Evolutionary conservation across 2,888 invertebrate genomes (phyloP).

Genomic region (Celastrina argiolus): DNA sequence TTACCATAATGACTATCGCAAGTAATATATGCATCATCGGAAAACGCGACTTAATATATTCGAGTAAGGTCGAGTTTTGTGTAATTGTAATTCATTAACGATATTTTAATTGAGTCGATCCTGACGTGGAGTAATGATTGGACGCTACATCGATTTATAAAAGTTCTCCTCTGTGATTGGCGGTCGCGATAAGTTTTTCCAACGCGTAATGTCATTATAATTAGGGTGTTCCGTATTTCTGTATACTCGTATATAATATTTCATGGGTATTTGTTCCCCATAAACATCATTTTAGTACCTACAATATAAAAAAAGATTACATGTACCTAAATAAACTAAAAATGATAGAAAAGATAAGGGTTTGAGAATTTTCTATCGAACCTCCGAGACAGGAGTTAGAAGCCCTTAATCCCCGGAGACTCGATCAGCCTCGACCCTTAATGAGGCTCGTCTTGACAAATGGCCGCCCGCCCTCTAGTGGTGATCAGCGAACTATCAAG

Average conservation of each 20-base stretch:
- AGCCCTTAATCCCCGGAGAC: constrained; percentile 62
- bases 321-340: not conserved
- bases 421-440: constrained; percentile 62
- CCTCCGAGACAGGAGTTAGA: constrained; percentile 47
- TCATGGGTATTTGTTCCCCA: not conserved
- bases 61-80: constrained; percentile 54
- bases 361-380: constrained; percentile 27
- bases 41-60: constrained; percentile 47
- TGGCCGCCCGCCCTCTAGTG: constrained; percentile 67
- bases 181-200: constrained; percentile 73
- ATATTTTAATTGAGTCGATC: constrained; percentile 78
- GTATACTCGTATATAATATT: not conserved
- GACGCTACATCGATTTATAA: constrained; percentile 77
- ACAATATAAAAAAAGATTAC: not conserved
- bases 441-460: constrained; percentile 69
- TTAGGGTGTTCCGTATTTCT: constrained; percentile 52
- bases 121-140: constrained; percentile 77
- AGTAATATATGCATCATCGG: constrained; percentile 44
- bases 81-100: constrained; percentile 62
- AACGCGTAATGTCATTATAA: constrained; percentile 73
- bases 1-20: constrained; percentile 75
- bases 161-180: constrained; percentile 77
- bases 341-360: not conserved
- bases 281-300: not conserved
- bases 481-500: constrained; percentile 61